Conservation (phyloP, 2,888 invertebrate genomes). For the Hypercompe scribonia region DNA sequence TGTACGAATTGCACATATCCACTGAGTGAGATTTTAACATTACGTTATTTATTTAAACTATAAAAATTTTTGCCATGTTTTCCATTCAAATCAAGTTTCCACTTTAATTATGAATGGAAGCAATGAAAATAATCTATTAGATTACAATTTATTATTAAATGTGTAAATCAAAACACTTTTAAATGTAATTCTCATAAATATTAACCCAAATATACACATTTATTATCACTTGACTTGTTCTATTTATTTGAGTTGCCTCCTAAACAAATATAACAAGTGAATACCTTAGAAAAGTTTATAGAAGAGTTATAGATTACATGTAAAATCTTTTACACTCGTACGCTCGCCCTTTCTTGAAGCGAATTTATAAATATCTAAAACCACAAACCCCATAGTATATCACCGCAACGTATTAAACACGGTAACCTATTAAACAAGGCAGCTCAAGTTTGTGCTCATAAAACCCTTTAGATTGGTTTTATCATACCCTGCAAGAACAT, state of each 20-base stretch:
- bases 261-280: background rate
- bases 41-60: too few relatives aligned
- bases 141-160: background rate
- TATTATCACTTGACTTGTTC: background rate
- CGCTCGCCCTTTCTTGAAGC: slow-evolving; percentile 35
- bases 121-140: background rate
- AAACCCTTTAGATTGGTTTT: slow-evolving; percentile 31
- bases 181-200: too few relatives aligned
- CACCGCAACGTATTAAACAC: slow-evolving; percentile 31
- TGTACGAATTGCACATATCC: background rate
- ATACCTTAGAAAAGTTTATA: slow-evolving; percentile 40
- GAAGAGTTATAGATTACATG: slow-evolving; percentile 34
- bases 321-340: slow-evolving; percentile 28
- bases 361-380: slow-evolving; percentile 44
- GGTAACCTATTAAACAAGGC: slow-evolving; percentile 23
- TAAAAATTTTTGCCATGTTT: too few relatives aligned
- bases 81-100: too few relatives aligned
- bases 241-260: background rate
- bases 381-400: slow-evolving; percentile 33
- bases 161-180: too few relatives aligned
- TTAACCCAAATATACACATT: too few relatives aligned
- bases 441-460: slow-evolving; percentile 26
- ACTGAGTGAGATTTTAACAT: too few relatives aligned
- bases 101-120: too few relatives aligned
- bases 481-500: slow-evolving; percentile 20